Percentiles rank a stretch among this genome's conserved stretches.
Conservation (phyloP, 2,888 invertebrate genomes). For the Lithophane ornitopus region DNA sequence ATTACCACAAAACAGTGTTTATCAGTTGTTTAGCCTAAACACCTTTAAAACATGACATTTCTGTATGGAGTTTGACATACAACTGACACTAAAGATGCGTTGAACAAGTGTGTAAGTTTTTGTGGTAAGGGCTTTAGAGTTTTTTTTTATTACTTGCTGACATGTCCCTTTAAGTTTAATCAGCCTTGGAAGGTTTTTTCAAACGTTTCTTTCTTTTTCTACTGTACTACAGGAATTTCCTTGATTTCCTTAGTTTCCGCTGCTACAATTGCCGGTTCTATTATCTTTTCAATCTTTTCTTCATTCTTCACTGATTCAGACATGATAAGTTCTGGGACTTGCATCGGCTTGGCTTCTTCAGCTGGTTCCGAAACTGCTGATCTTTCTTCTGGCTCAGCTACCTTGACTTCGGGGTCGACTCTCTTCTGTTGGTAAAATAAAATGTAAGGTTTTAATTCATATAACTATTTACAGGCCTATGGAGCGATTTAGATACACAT, state of each 20-base stretch:
- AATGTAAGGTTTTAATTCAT: background rate
- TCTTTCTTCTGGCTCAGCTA: conserved; percentile 61
- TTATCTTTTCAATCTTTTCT: conserved; percentile 71
- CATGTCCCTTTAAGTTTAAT: conserved; percentile 1
- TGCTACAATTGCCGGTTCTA: conserved; percentile 65
- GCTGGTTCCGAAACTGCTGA: conserved; percentile 68
- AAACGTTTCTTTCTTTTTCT: conserved; percentile 11
- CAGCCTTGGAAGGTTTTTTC: conserved; percentile 16
- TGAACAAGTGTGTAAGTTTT: no score
- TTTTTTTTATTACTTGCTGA: background rate
- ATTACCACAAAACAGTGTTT: no score
- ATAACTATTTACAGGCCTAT: no score
- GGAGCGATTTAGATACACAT: background rate
- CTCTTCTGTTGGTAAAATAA: conserved; percentile 69
- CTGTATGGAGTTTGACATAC: no score
- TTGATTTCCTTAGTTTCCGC: conserved; percentile 64
- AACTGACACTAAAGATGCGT: no score
- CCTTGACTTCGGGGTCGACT: conserved; percentile 73
- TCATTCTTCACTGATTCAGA: conserved; percentile 82
- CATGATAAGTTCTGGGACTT: conserved; percentile 87
- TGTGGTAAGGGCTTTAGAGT: no score
- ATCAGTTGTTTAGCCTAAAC: no score
- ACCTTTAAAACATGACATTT: no score
- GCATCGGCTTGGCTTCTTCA: conserved; percentile 75
- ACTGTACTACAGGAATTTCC: conserved; percentile 43